phyloP scores from a whole-genome alignment of 2,113 vertebrate species.

The Dolichallabes microphthalmus region DNA sequence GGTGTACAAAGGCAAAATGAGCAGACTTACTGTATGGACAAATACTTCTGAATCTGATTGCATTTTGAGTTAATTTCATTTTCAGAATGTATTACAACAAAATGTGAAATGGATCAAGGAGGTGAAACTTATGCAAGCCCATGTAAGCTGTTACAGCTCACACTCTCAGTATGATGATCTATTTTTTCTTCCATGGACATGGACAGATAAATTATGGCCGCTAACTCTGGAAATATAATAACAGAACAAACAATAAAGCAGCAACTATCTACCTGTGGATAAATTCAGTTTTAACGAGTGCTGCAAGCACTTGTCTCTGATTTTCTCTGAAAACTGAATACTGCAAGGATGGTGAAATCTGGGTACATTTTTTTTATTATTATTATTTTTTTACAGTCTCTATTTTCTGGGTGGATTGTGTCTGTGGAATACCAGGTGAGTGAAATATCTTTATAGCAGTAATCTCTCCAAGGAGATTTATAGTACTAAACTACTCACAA shows the following conservation, averaged over 20 bases:
- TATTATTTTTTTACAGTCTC: not conserved
- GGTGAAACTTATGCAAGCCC: not conserved
- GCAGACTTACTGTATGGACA: too few species aligned
- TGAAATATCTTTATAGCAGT: not conserved
- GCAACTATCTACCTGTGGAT: not conserved
- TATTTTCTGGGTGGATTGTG: not conserved
- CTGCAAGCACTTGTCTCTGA: not conserved
- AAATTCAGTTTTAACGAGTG: conserved; percentile 1
- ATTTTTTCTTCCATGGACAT: not conserved
- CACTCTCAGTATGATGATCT: not conserved
- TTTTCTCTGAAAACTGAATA: not conserved
- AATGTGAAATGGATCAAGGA: not conserved
- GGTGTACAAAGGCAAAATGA: too few species aligned
- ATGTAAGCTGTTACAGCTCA: not conserved
- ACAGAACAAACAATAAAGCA: not conserved
- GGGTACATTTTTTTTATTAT: not conserved
- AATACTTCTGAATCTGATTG: too few species aligned
- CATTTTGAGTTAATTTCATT: not conserved
- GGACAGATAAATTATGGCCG: not conserved
- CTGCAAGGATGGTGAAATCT: conserved; percentile 27
- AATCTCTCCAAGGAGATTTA: not conserved
- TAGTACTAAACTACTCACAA: not conserved
- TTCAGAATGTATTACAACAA: not conserved
- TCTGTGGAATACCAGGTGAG: not conserved
- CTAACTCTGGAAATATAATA: not conserved